phyloP scores from a whole-genome alignment of 1,140 invertebrate species.

The Paraescarpia echinospica region DNA sequence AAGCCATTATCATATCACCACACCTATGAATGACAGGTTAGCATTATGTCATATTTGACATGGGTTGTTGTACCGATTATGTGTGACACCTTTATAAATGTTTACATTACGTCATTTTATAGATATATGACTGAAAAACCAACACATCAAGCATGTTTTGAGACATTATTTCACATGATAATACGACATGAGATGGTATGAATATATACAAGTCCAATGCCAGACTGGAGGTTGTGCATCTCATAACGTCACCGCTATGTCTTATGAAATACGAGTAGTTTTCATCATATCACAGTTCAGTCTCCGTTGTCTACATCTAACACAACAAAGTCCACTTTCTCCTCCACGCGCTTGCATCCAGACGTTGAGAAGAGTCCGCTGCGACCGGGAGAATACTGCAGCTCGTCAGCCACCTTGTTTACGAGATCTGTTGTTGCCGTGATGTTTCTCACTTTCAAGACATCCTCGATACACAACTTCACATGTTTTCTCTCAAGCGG shows the following conservation, averaged over 20 bases:
- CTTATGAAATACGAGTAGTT: neutral
- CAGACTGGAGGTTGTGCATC: neutral
- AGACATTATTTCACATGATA: neutral
- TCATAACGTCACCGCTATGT: neutral
- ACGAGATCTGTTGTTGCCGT: conserved; percentile 27
- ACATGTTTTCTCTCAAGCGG: conserved; percentile 87
- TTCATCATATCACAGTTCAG: neutral
- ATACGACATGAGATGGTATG: neutral
- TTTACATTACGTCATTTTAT: neutral
- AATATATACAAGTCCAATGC: neutral
- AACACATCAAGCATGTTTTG: neutral
- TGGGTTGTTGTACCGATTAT: too few relatives aligned
- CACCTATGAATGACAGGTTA: too few relatives aligned
- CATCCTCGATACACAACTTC: conserved; percentile 66
- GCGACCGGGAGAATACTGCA: conserved; percentile 59
- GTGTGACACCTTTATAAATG: too few relatives aligned
- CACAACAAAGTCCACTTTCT: conserved; percentile 55
- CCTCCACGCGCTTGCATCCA: conserved; percentile 62
- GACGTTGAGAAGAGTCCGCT: conserved; percentile 59
- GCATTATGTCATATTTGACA: too few relatives aligned
- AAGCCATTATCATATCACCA: neutral
- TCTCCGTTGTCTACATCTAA: neutral
- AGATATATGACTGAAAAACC: neutral
- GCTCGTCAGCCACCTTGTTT: conserved; percentile 45
- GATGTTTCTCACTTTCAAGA: conserved; percentile 41